Percentiles rank a stretch among this genome's conserved stretches.
These are phyloP conservation scores for Scophthalmus maximus DNA, from an alignment of 2,113 vertebrate species.

Conservation along the genomic window DNA sequence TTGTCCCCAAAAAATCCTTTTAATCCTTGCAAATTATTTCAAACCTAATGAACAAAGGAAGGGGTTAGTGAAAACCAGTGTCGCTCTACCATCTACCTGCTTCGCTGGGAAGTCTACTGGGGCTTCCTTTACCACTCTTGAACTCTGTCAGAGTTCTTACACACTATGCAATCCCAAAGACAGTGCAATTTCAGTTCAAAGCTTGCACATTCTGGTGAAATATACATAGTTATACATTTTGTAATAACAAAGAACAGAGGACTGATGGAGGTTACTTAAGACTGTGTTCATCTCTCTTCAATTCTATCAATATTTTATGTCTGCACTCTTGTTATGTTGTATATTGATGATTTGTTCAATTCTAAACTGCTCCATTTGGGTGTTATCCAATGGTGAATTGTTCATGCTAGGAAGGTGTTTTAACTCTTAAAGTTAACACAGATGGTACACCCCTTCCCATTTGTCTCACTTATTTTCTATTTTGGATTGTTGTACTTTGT, in stretches of 20 bases:
- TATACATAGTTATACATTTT: slow-evolving; percentile 69
- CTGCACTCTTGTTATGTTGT: slow-evolving; percentile 72
- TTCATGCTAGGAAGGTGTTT: slow-evolving; percentile 49
- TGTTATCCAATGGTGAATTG: slow-evolving; percentile 51
- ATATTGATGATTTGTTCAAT: slow-evolving; percentile 69
- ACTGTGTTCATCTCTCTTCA: slow-evolving; percentile 64
- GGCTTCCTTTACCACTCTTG: slow-evolving; percentile 60
- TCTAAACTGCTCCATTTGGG: slow-evolving; percentile 48
- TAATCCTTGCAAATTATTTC: slow-evolving; percentile 26
- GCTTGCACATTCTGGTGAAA: slow-evolving; percentile 68
- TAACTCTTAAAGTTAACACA: slow-evolving; percentile 45
- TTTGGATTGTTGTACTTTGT: slow-evolving; percentile 80
- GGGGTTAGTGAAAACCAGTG: slow-evolving; percentile 29
- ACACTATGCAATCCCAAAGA: slow-evolving; percentile 80
- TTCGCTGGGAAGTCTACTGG: slow-evolving; percentile 56
- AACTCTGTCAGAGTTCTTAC: slow-evolving; percentile 56
- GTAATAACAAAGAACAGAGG: slow-evolving; percentile 57
- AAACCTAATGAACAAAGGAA: slow-evolving; percentile 50
- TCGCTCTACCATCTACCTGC: slow-evolving; percentile 56
- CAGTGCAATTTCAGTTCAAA: slow-evolving; percentile 69
- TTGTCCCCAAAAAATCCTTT: slow-evolving; percentile 42
- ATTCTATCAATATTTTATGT: slow-evolving; percentile 73
- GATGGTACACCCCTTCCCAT: slow-evolving; percentile 48
- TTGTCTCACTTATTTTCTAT: slow-evolving; percentile 73
- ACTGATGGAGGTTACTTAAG: slow-evolving; percentile 59